phyloP scores from a whole-genome alignment of 2,113 vertebrate genomes.

The Haemorhous mexicanus region DNA sequence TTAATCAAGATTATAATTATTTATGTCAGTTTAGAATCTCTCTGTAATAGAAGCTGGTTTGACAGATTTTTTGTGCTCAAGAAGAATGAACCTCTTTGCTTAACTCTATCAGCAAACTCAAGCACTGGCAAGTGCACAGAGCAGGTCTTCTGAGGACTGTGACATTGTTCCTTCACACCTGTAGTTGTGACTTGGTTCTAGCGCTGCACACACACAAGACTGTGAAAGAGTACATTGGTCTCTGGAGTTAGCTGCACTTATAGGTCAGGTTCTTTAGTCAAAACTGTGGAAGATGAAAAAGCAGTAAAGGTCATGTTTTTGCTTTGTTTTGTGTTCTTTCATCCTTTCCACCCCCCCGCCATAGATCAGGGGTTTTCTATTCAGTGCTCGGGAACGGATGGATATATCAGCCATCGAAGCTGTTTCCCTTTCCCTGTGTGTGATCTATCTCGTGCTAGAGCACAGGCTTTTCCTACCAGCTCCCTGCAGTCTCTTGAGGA shows the following conservation, averaged over 20 bases:
- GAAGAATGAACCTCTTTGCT: slow-evolving; percentile 17
- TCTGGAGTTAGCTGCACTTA: slow-evolving; percentile 35
- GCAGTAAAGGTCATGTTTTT: neutral
- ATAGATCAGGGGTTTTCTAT: neutral
- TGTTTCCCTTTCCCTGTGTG: neutral
- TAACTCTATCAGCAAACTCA: neutral
- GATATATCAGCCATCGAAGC: neutral
- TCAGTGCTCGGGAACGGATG: neutral
- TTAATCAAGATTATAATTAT: slow-evolving; percentile 68
- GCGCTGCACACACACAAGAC: neutral
- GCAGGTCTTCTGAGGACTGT: neutral
- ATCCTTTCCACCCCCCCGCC: neutral
- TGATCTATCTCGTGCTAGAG: neutral
- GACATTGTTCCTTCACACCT: neutral
- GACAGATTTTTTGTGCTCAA: neutral
- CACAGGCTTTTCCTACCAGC: neutral
- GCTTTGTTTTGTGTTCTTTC: neutral
- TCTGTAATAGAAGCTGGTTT: slow-evolving; percentile 26
- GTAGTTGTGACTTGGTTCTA: slow-evolving; percentile 9
- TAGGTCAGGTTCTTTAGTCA: neutral
- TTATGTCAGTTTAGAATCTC: slow-evolving; percentile 60
- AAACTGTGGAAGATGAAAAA: neutral
- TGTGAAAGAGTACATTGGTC: slow-evolving; percentile 5
- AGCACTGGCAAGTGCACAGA: neutral
- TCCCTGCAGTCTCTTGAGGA: neutral